These are phyloP conservation scores for Balanococcus diminutus DNA, from an alignment of 2,888 invertebrate species.

Conservation along the genomic window DNA sequence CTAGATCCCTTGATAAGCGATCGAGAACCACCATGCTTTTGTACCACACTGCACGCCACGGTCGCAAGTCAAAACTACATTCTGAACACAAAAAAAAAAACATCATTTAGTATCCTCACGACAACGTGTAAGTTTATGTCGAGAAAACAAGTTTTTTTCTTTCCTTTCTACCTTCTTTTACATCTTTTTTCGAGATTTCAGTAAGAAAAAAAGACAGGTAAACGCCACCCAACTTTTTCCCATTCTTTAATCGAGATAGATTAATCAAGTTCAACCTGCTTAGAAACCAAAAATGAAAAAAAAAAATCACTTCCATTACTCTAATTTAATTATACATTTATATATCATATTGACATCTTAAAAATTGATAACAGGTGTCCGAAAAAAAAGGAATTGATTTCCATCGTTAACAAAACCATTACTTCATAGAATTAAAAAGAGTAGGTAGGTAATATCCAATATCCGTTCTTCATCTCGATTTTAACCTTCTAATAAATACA, in stretches of 20 bases:
- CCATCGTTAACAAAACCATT: neutral
- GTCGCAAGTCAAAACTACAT: neutral
- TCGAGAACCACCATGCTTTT: neutral
- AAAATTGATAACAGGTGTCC: conserved; percentile 23
- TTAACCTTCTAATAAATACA: neutral
- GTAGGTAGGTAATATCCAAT: neutral
- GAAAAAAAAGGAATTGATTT: neutral
- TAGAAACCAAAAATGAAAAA: neutral
- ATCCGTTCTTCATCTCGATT: neutral
- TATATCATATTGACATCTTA: conserved; percentile 41
- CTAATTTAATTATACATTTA: conserved; percentile 21
- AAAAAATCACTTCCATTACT: neutral
- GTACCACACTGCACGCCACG: neutral
- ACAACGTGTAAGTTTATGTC: neutral
- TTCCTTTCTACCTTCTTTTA: too few relatives aligned
- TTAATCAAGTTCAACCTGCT: too few relatives aligned
- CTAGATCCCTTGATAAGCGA: neutral
- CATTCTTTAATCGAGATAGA: neutral
- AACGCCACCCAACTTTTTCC: too few relatives aligned
- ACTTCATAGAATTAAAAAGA: neutral
- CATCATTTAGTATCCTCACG: neutral
- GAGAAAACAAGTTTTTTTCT: too few relatives aligned
- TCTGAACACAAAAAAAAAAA: neutral
- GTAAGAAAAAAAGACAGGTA: too few relatives aligned
- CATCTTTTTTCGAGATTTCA: too few relatives aligned